Evolutionary conservation across 2,797 vertebrate genomes (phyloP).

Genomic region (Spinibarbus caldwelli): DNA sequence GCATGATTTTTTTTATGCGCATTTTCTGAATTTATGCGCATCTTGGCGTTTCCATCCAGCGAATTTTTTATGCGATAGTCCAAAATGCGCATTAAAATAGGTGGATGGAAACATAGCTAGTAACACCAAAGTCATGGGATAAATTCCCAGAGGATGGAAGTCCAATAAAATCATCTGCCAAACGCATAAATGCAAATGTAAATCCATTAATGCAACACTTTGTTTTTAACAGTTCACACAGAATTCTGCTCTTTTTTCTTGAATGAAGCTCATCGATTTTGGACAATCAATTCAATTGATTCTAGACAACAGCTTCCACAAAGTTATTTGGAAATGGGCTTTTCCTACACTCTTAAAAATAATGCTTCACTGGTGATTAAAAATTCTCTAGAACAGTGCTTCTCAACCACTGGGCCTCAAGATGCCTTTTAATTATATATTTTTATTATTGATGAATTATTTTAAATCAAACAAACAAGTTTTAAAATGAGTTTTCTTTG

Average conservation of each 20-base stretch:
- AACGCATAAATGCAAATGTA: background rate
- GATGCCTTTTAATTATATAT: too few species aligned
- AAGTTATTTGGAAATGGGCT: background rate
- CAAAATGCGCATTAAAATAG: too few species aligned
- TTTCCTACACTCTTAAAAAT: background rate
- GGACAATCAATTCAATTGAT: too few species aligned
- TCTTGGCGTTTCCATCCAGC: too few species aligned
- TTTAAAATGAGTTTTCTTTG: background rate
- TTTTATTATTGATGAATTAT: too few species aligned
- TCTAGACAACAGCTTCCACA: background rate
- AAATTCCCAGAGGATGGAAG: background rate
- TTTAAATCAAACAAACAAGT: background rate
- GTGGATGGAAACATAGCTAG: too few species aligned
- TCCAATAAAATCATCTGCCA: background rate
- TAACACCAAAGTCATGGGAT: background rate
- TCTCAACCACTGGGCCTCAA: background rate
- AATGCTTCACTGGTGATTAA: background rate
- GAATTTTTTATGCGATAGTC: too few species aligned
- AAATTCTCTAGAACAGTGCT: background rate
- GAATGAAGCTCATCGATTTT: background rate
- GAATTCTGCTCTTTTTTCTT: background rate
- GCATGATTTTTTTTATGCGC: too few species aligned
- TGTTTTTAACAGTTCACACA: background rate
- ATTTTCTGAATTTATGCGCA: too few species aligned
- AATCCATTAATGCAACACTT: background rate